These are phyloP conservation scores for Liopterus haemorrhoidalis DNA, from an alignment of 2,888 invertebrate species.

Conservation along the genomic window DNA sequence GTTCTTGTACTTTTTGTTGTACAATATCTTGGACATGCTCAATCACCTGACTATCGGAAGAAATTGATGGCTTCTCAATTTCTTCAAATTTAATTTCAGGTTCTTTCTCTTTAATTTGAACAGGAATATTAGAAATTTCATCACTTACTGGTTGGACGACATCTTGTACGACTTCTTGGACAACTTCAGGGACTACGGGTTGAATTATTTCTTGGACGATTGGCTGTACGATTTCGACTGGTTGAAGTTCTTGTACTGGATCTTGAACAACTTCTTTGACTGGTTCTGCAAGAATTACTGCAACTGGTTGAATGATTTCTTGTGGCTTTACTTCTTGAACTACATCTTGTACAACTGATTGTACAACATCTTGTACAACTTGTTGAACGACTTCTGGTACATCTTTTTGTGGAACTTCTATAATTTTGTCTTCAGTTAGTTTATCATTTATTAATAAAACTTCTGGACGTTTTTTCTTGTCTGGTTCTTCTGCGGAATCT, in stretches of 20 bases:
- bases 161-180: constrained; percentile 15
- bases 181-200: background rate
- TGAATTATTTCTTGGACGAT: background rate
- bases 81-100: too few species aligned
- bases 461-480: constrained; percentile 14
- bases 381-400: background rate
- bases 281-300: constrained; percentile 7
- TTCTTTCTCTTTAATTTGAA: too few species aligned
- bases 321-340: background rate
- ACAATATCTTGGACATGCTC: too few species aligned
- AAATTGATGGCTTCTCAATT: too few species aligned
- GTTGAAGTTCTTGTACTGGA: constrained; percentile 8
- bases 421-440: constrained; percentile 3
- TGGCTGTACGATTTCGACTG: background rate
- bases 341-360: constrained; percentile 1
- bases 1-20: too few species aligned
- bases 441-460: too few species aligned
- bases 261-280: constrained; percentile 22
- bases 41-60: too few species aligned
- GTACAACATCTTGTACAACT: background rate
- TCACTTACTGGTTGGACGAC: constrained; percentile 16
- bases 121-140: constrained; percentile 18
- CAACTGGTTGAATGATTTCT: too few species aligned
- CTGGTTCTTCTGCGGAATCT: background rate
- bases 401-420: background rate